Percentiles rank a stretch among this genome's conserved stretches.
Conservation (phyloP, 2,113 vertebrate species). For the Oryzias melastigma region DNA sequence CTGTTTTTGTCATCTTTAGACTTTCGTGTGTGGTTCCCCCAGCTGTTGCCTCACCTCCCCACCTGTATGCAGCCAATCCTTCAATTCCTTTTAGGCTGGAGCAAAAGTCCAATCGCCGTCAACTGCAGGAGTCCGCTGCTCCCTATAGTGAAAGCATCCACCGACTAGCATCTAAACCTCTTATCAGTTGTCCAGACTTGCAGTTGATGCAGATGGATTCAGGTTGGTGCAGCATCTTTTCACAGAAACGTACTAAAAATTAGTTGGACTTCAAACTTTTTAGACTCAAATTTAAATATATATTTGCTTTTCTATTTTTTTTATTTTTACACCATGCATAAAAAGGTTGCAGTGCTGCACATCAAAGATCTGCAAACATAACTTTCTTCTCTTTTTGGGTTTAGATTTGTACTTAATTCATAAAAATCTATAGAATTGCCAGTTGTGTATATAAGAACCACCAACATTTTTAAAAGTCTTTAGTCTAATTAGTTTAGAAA, state of each 20-base stretch:
- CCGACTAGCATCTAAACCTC: slow-evolving; percentile 62
- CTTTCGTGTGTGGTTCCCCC: slow-evolving; percentile 84
- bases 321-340: background rate
- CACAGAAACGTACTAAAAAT: background rate
- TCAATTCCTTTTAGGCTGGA: slow-evolving; percentile 79
- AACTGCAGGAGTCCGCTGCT: slow-evolving; percentile 73
- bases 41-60: slow-evolving; percentile 83
- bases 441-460: too few species aligned
- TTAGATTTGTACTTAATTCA: too few species aligned
- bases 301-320: background rate
- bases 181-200: slow-evolving; percentile 84
- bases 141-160: slow-evolving; percentile 79
- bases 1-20: slow-evolving; percentile 63
- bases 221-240: slow-evolving; percentile 72
- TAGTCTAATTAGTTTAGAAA: too few species aligned
- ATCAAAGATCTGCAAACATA: too few species aligned
- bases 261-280: background rate
- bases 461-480: too few species aligned
- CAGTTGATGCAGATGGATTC: slow-evolving; percentile 92
- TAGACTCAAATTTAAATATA: too few species aligned
- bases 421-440: too few species aligned
- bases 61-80: slow-evolving; percentile 83
- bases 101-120: slow-evolving; percentile 76
- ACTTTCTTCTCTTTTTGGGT: too few species aligned
- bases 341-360: background rate